Conservation (phyloP, 1,140 invertebrate genomes). For the Bombus impatiens region DNA sequence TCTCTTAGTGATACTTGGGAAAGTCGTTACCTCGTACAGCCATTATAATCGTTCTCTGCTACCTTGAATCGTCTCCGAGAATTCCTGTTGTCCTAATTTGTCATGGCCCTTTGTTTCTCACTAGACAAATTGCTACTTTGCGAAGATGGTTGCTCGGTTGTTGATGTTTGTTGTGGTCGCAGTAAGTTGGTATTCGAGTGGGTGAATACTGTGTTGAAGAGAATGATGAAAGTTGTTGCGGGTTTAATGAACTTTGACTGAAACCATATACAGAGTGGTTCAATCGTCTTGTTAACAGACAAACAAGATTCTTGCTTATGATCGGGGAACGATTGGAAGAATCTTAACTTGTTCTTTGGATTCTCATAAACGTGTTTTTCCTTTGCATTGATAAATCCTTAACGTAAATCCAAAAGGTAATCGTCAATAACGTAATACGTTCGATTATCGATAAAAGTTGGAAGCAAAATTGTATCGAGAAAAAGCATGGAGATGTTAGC, state of each 20-base stretch:
- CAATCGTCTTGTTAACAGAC: too few species aligned
- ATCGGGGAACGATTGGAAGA: too few species aligned
- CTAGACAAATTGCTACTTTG: neutral
- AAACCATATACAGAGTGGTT: neutral
- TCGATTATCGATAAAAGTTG: neutral
- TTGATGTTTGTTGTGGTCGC: neutral
- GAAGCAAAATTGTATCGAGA: neutral
- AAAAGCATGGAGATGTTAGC: neutral
- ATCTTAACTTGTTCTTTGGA: neutral
- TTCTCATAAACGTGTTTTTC: neutral
- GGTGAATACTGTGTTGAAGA: slow-evolving; percentile 2
- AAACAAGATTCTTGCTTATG: too few species aligned
- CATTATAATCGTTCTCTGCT: neutral
- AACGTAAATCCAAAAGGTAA: too few species aligned
- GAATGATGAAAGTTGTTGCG: slow-evolving; percentile 16
- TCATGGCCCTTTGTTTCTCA: neutral
- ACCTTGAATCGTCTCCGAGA: neutral
- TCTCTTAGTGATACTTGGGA: neutral
- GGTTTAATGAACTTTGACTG: slow-evolving; percentile 25
- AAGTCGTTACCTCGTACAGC: neutral
- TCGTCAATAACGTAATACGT: too few species aligned
- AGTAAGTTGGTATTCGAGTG: neutral
- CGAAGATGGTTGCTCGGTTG: neutral
- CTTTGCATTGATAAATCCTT: neutral
- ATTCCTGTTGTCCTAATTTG: neutral